Conservation (phyloP, 2,888 invertebrate species). For the Caenorhabditis sp. region DNA sequence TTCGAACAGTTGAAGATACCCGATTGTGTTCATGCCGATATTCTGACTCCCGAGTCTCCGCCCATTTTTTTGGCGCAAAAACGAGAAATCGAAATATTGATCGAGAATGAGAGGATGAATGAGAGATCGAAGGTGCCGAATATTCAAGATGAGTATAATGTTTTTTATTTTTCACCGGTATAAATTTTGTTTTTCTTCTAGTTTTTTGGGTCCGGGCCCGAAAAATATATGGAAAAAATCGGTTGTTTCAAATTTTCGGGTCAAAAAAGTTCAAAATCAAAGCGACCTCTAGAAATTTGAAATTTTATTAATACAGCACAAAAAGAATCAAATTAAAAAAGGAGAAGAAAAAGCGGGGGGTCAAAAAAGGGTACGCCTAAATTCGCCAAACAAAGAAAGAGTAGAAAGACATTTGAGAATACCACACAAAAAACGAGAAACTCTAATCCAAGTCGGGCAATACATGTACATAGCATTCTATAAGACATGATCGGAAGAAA, state of each 20-base stretch:
- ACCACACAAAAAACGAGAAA: background rate
- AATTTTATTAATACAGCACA: background rate
- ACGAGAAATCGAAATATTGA: background rate
- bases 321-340: background rate
- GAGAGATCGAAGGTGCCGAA: background rate
- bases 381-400: background rate
- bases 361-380: background rate
- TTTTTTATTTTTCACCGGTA: too few relatives aligned
- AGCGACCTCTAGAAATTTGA: too few relatives aligned
- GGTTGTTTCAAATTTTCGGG: too few relatives aligned
- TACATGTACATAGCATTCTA: background rate
- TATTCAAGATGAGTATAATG: background rate
- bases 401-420: background rate
- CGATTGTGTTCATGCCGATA: background rate
- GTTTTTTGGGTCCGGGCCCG: too few relatives aligned
- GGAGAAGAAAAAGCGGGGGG: background rate
- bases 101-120: background rate
- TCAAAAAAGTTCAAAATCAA: too few relatives aligned
- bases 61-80: background rate
- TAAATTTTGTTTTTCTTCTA: too few relatives aligned
- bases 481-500: background rate
- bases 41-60: background rate
- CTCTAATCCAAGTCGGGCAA: background rate
- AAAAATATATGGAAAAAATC: too few relatives aligned
- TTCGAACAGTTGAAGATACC: slow-evolving; percentile 3